These are phyloP conservation scores for Torymus texanus DNA, from an alignment of 2,888 invertebrate genomes.

Conservation along the genomic window DNA sequence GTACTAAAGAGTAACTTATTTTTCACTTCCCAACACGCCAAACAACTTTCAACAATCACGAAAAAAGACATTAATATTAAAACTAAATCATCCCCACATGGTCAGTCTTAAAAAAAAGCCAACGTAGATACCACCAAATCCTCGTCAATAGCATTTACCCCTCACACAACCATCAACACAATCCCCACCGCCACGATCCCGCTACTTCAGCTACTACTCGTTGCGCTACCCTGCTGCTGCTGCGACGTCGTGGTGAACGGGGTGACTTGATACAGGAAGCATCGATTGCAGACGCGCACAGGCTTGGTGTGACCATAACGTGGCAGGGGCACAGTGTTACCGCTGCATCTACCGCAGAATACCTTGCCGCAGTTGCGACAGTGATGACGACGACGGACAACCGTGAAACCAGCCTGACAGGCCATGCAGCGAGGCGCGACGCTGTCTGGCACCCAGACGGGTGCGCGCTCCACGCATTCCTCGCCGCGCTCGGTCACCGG, in stretches of 20 bases:
- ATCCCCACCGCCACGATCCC: too few relatives aligned
- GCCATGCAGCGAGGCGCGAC: constrained; percentile 94
- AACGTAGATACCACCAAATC: background rate
- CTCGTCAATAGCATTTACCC: too few relatives aligned
- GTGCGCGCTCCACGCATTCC: constrained; percentile 78
- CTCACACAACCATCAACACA: too few relatives aligned
- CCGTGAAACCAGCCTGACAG: constrained; percentile 93
- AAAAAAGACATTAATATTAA: too few relatives aligned
- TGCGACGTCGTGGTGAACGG: constrained; percentile 76
- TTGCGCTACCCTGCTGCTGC: too few relatives aligned
- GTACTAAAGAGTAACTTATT: too few relatives aligned
- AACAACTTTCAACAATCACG: too few relatives aligned
- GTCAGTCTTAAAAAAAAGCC: background rate
- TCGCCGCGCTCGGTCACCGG: constrained; percentile 71
- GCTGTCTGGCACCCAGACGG: constrained; percentile 96
- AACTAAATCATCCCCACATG: too few relatives aligned
- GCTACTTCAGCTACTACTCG: too few relatives aligned
- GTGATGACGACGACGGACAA: constrained; percentile 96
- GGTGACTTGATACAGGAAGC: constrained; percentile 85
- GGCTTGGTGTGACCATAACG: constrained; percentile 94
- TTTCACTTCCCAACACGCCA: too few relatives aligned
- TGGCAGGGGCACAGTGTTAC: constrained; percentile 93
- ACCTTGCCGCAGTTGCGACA: constrained; percentile 98
- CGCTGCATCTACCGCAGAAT: constrained; percentile 95
- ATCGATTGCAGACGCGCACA: constrained; percentile 94